Evolutionary conservation across 2,888 invertebrate genomes (phyloP), one percentile per base, ranked within the genome.

Genomic region (Cheilosia urbana): DNA sequence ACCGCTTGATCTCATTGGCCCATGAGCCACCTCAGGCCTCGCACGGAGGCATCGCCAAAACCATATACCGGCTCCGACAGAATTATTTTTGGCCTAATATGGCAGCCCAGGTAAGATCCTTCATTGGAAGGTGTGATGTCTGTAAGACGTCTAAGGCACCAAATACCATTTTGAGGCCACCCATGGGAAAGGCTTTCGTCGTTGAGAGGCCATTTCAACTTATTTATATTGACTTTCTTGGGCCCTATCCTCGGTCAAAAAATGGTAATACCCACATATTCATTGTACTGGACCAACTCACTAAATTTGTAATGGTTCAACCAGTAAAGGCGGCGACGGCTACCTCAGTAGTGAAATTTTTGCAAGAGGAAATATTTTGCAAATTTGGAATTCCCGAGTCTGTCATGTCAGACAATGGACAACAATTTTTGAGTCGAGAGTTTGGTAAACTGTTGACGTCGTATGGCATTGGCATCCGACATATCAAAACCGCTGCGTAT

Each of bases 401-500:
- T 1, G 19, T 42, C 21, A 15, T 69, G 9, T 65, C 82, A 1
- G 75, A 87, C 45, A 82, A 82, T 24, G 82, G 82, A 0, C 24
- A 68, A 5, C 82, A 87, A 47, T 83, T 82, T 11, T 11, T 34
- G 34, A 34, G 34, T 34, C 34, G 9, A 11, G 34, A 34, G 34
- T 34, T 34, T 34, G 34, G 34, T 11, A 21, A 11, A 3, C 57
- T 65, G 15, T 34, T 80, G n/a, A 6, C n/a, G 4, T 65, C 40
- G 30, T 82, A 73, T 62, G 82, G 79, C 0, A 3, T 72, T 62
- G 82, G 79, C 0, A 3, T 72, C 76, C 30, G 34, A 2, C 34
- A 34, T 11, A 34, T 34, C 11, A 34, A 11, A 11, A 34, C 34
- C 3, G 34, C 34, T 0, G 2, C 34, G 9, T 34, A 21, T 79